Evolutionary conservation across 1,140 invertebrate species (phyloP).

Genomic region (Lepidostoma basale): DNA sequence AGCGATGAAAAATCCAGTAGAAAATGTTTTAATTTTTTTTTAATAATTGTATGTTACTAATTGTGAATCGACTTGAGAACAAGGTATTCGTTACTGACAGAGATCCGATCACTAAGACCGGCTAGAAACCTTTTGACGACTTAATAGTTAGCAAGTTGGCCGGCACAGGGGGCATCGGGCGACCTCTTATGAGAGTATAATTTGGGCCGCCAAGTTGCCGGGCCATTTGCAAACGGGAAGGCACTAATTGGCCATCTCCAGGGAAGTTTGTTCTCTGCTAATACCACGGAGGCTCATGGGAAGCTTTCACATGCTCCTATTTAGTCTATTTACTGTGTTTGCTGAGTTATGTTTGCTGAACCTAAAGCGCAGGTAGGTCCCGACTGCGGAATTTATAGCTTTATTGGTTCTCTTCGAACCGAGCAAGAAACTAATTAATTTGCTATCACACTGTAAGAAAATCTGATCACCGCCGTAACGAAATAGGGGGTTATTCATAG

Average conservation of each 20-base stretch:
- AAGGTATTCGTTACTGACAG: neutral
- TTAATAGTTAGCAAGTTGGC: slow-evolving; percentile 27
- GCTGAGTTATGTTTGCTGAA: slow-evolving; percentile 10
- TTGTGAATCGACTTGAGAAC: neutral
- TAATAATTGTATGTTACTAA: neutral
- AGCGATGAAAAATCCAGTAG: neutral
- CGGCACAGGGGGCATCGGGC: too few species aligned
- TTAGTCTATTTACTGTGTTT: slow-evolving; percentile 33
- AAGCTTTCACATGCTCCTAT: slow-evolving; percentile 37
- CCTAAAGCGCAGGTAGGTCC: neutral
- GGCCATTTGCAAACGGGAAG: slow-evolving; percentile 20
- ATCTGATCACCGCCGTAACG: neutral
- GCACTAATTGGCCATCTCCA: slow-evolving; percentile 34
- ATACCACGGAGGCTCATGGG: slow-evolving; percentile 28
- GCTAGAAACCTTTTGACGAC: slow-evolving; percentile 32
- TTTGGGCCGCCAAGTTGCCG: slow-evolving; percentile 15
- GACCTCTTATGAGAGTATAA: slow-evolving; percentile 31
- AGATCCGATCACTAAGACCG: too few species aligned
- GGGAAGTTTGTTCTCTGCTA: slow-evolving; percentile 33
- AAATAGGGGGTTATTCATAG: neutral
- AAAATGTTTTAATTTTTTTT: neutral
- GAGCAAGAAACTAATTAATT: slow-evolving; percentile 9
- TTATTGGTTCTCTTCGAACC: neutral
- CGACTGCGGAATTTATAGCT: neutral
- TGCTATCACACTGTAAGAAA: neutral